Percentiles rank a stretch among this genome's conserved stretches.
phyloP scores from a whole-genome alignment of 1,140 invertebrate genomes.

The Eumaeus atala region DNA sequence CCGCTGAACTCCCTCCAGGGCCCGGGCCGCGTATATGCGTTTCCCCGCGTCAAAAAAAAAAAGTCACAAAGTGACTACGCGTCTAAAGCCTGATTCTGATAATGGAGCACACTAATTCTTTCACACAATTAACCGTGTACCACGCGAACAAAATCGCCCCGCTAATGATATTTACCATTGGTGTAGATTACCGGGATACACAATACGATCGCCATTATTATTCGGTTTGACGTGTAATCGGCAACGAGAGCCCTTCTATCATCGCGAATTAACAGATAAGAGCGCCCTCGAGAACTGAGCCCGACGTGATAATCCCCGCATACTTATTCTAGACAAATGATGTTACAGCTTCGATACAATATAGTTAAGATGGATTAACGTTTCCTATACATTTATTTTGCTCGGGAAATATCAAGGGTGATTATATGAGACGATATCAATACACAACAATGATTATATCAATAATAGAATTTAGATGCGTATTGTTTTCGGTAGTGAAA shows the following conservation, averaged over 20 bases:
- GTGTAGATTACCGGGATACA: conserved; percentile 3
- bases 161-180: background rate
- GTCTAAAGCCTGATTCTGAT: too few species aligned
- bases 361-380: background rate
- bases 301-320: conserved; percentile 28
- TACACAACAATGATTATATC: too few species aligned
- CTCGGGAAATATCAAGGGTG: too few species aligned
- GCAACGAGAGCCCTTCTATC: conserved; percentile 25
- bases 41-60: too few species aligned
- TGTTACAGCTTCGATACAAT: background rate
- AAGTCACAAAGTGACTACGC: too few species aligned
- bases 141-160: background rate
- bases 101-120: too few species aligned
- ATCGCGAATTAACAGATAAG: conserved; percentile 32
- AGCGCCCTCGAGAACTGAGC: conserved; percentile 15
- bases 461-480: too few species aligned
- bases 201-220: conserved; percentile 11
- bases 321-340: conserved; percentile 14
- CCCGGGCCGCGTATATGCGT: too few species aligned
- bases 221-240: conserved; percentile 23
- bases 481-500: too few species aligned
- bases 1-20: too few species aligned
- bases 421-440: too few species aligned
- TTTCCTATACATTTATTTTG: background rate
- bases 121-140: too few species aligned